phyloP scores from a whole-genome alignment of 2,113 vertebrate species.

The Pimephales promelas region DNA sequence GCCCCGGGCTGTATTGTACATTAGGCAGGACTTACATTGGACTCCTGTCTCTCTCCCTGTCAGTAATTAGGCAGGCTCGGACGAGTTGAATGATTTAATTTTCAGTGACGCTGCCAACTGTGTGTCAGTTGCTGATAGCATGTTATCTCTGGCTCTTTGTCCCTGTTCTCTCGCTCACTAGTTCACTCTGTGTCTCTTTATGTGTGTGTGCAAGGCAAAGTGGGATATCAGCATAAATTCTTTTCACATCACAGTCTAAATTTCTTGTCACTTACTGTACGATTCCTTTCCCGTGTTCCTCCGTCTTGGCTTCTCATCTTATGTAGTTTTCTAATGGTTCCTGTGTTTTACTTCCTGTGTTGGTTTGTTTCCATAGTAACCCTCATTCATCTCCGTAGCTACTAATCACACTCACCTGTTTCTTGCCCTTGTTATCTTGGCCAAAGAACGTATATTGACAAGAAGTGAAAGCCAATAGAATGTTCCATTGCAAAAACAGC shows the following conservation, averaged over 20 bases:
- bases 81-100: conserved; percentile 36
- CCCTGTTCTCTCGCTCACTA: not conserved
- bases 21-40: conserved; percentile 13
- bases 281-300: too few species aligned
- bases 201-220: not conserved
- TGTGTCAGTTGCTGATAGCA: conserved; percentile 24
- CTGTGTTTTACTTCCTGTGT: too few species aligned
- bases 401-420: too few species aligned
- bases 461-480: too few species aligned
- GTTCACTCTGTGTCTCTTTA: not conserved
- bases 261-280: not conserved
- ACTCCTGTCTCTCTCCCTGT: conserved; percentile 8
- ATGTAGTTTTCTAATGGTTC: too few species aligned
- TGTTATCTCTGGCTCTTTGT: conserved; percentile 18
- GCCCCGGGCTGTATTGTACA: conserved; percentile 20
- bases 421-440: too few species aligned
- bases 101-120: conserved; percentile 18
- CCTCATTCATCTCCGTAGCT: too few species aligned
- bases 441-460: too few species aligned
- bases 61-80: conserved; percentile 13
- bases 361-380: too few species aligned
- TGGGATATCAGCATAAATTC: not conserved
- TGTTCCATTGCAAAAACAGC: too few species aligned
- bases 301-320: too few species aligned
- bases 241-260: not conserved